Percentiles rank a stretch among this genome's conserved stretches.
phyloP scores from a whole-genome alignment of 37 sponge, comb jelly and placozoan species.

The Diacarnus erythraeanus region DNA sequence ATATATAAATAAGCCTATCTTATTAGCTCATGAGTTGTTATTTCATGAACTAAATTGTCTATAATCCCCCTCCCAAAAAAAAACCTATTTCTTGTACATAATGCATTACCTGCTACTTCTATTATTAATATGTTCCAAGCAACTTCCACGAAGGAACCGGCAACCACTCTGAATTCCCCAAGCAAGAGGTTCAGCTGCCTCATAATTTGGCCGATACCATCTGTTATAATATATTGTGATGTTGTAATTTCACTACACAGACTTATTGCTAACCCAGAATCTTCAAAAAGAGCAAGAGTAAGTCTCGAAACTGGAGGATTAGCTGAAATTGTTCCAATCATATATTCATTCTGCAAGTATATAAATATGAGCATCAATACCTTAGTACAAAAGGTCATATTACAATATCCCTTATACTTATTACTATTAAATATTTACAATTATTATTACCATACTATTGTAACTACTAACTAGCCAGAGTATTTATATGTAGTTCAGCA shows the following conservation, averaged over 20 bases:
- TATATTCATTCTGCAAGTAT: conserved; percentile 54
- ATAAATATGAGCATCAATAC: background rate
- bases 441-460: too few relatives aligned
- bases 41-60: too few relatives aligned
- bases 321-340: conserved; percentile 39
- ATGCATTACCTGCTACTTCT: background rate
- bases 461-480: too few relatives aligned
- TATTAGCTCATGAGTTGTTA: too few relatives aligned
- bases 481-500: too few relatives aligned
- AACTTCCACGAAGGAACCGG: conserved; percentile 6
- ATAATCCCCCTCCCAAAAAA: too few relatives aligned
- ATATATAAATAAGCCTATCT: too few relatives aligned
- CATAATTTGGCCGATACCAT: conserved; percentile 21
- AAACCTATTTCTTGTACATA: too few relatives aligned
- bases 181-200: background rate
- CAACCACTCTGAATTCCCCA: conserved; percentile 31
- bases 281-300: conserved; percentile 57
- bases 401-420: background rate
- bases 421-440: background rate
- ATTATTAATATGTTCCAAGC: background rate
- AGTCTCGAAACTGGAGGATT: conserved; percentile 44
- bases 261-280: conserved; percentile 37
- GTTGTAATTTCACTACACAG: background rate
- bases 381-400: background rate
- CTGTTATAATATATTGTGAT: background rate